A percentile compares a stretch with the other conserved stretches of the same genome.
These are phyloP conservation scores for Crypturellus undulatus DNA, from an alignment of 2,113 vertebrate genomes.

Conservation along the genomic window DNA sequence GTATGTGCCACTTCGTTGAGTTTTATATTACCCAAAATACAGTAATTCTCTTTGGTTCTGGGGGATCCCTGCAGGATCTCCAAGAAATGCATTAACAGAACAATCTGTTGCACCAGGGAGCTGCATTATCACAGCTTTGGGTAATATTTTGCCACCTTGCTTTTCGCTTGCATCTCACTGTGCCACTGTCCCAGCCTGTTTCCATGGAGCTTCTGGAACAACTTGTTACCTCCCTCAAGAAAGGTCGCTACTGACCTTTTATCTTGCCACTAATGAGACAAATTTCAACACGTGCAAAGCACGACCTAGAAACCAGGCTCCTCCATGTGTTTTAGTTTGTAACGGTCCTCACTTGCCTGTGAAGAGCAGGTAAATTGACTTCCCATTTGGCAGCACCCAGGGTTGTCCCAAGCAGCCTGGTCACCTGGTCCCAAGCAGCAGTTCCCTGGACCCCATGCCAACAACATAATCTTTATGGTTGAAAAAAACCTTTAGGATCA, in stretches of 20 bases:
- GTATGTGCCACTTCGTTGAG: not conserved
- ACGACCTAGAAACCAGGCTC: not conserved
- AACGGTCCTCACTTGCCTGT: accelerated
- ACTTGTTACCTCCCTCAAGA: not conserved
- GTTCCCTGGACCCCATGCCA: not conserved
- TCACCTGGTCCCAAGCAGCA: not conserved
- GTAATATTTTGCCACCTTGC: not conserved
- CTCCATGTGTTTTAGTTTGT: not conserved
- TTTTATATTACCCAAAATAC: not conserved
- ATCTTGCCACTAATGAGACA: not conserved
- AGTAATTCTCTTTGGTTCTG: not conserved
- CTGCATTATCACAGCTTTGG: not conserved
- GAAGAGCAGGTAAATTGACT: not conserved
- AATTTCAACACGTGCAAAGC: not conserved
- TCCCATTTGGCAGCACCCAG: not conserved
- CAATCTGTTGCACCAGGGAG: not conserved
- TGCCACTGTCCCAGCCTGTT: not conserved
- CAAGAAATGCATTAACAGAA: not conserved
- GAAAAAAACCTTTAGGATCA: too few relatives aligned
- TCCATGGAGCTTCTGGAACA: not conserved
- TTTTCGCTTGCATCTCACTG: not conserved
- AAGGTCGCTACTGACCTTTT: not conserved
- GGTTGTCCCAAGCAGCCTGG: not conserved
- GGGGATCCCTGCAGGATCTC: accelerated
- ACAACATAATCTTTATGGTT: too few relatives aligned